These are phyloP conservation scores for Oligia fasciuncula DNA, from an alignment of 2,888 invertebrate genomes.

Conservation along the genomic window DNA sequence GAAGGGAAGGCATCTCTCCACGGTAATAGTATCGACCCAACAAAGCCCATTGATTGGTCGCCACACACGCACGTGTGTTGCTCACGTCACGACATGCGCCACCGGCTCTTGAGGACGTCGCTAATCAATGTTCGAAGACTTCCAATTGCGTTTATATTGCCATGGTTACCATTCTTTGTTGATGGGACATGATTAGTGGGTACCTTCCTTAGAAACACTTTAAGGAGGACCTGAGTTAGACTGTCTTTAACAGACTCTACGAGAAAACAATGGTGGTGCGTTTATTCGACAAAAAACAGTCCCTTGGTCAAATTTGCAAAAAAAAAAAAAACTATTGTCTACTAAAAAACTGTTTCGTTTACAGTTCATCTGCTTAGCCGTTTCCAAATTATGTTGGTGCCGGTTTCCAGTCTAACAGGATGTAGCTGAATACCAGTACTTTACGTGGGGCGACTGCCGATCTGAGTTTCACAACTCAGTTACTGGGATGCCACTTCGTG, in stretches of 20 bases:
- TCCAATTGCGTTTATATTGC: constrained; percentile 34
- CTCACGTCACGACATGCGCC: constrained; percentile 60
- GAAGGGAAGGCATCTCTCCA: constrained; percentile 38
- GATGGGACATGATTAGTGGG: neutral
- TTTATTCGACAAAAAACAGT: no score
- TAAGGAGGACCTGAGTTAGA: neutral
- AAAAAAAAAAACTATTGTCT: no score
- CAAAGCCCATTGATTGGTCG: constrained; percentile 53
- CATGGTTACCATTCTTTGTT: constrained; percentile 33
- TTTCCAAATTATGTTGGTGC: neutral
- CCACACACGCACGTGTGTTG: constrained; percentile 33
- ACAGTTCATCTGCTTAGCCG: no score
- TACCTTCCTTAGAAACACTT: no score
- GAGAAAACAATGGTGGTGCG: no score
- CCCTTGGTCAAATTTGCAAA: no score
- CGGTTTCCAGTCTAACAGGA: neutral
- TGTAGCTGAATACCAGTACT: neutral
- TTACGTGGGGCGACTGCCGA: neutral
- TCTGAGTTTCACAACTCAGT: neutral
- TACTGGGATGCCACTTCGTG: neutral
- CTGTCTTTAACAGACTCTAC: neutral
- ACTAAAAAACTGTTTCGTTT: no score
- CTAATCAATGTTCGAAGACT: constrained; percentile 55
- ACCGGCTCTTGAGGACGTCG: constrained; percentile 45
- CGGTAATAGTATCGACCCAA: constrained; percentile 63